Conservation (phyloP, 1,140 invertebrate genomes). For the Eciton burchellii region DNA sequence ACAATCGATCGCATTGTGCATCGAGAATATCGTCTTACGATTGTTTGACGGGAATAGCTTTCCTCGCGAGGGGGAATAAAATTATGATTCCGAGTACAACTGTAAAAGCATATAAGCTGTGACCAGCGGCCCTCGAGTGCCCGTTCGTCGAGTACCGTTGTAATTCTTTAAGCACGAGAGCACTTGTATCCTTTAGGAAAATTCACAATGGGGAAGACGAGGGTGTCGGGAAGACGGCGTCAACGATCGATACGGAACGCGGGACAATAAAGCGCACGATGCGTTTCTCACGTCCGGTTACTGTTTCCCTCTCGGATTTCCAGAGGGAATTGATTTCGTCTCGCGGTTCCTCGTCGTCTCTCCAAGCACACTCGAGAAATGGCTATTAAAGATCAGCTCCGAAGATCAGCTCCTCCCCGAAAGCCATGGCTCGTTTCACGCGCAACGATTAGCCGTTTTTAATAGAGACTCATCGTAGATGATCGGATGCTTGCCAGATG, state of each 20-base stretch:
- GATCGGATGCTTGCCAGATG: not conserved
- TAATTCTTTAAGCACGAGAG: conserved; percentile 71
- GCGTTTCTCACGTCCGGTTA: conserved; percentile 69
- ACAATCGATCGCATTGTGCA: conserved; percentile 6
- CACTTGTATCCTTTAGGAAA: conserved; percentile 65
- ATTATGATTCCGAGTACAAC: conserved; percentile 18
- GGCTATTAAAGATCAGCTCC: no score
- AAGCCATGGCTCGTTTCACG: no score
- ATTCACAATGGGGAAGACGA: conserved; percentile 39
- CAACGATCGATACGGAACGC: conserved; percentile 70
- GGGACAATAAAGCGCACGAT: conserved; percentile 67
- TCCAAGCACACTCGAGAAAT: no score
- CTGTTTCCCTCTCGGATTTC: conserved; percentile 68
- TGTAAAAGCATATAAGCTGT: not conserved
- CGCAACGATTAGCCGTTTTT: no score
- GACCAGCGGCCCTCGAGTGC: conserved; percentile 22
- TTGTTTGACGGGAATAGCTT: not conserved
- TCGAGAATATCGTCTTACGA: not conserved
- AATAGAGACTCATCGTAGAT: no score
- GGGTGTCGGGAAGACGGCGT: conserved; percentile 59
- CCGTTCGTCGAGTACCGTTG: conserved; percentile 29
- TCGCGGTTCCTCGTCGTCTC: conserved; percentile 22
- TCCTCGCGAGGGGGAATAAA: conserved; percentile 10
- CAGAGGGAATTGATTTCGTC: conserved; percentile 67
- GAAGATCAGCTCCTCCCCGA: no score